Evolutionary conservation across 1,140 invertebrate species (phyloP).

Genomic region (Heliconius himera): DNA sequence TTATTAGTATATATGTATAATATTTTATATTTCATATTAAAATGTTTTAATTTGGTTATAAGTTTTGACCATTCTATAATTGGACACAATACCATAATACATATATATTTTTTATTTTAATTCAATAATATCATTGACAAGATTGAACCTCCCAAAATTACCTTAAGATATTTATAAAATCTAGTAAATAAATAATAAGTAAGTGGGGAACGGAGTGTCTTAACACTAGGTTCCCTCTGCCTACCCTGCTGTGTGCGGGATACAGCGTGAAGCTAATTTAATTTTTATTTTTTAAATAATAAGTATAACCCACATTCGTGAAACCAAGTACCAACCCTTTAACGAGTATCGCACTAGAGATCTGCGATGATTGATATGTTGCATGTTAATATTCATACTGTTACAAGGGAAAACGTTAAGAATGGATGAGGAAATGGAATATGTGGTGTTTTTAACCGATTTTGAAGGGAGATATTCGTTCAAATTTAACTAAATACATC

Average conservation of each 20-base stretch:
- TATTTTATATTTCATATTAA: no score
- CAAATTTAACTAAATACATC: no score
- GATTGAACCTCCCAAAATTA: neutral
- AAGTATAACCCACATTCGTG: neutral
- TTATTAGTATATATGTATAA: no score
- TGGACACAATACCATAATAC: no score
- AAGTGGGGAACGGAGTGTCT: no score
- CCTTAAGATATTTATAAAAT: neutral
- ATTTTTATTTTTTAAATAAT: no score
- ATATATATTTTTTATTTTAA: no score
- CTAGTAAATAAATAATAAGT: neutral
- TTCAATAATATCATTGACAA: neutral
- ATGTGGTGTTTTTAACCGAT: neutral
- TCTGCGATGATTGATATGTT: conserved; percentile 29
- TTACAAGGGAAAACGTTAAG: conserved; percentile 21
- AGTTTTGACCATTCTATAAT: no score
- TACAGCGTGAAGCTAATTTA: no score
- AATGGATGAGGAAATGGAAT: conserved; percentile 19
- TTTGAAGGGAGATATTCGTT: neutral
- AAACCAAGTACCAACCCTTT: conserved; percentile 16
- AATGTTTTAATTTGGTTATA: no score
- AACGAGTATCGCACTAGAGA: conserved; percentile 22
- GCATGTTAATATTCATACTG: conserved; percentile 25
- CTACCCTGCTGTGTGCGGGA: no score
- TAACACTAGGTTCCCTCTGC: no score